Evolutionary conservation across 2,888 invertebrate species (phyloP).

Genomic region (Agonopterix alstromeriana): DNA sequence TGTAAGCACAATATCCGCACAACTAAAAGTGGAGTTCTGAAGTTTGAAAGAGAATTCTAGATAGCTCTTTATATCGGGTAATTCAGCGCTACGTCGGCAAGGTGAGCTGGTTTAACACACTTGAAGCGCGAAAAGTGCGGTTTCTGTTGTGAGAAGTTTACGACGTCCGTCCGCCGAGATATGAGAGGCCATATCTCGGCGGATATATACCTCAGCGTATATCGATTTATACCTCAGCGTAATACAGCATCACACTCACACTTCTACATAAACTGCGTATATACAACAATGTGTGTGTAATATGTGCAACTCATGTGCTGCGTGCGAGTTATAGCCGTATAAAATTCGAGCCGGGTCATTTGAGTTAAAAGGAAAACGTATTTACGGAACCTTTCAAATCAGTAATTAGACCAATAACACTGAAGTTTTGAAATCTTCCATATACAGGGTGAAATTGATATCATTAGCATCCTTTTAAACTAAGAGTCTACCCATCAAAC

Average conservation of each 20-base stretch:
- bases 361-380: slow-evolving; percentile 43
- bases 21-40: too few relatives aligned
- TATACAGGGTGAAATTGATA: too few relatives aligned
- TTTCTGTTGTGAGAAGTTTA: slow-evolving; percentile 37
- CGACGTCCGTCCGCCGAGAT: slow-evolving; percentile 40
- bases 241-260: too few relatives aligned
- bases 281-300: too few relatives aligned
- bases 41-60: slow-evolving; percentile 2
- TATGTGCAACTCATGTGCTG: slow-evolving; percentile 23
- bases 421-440: too few relatives aligned
- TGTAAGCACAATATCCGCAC: too few relatives aligned
- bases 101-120: slow-evolving; percentile 22
- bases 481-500: too few relatives aligned
- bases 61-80: slow-evolving; percentile 4
- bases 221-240: slow-evolving; percentile 24
- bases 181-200: too few relatives aligned
- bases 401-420: slow-evolving; percentile 18
- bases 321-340: slow-evolving; percentile 47
- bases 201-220: too few relatives aligned
- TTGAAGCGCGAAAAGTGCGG: slow-evolving; percentile 44
- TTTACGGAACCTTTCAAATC: slow-evolving; percentile 27
- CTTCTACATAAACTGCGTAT: too few relatives aligned
- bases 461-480: too few relatives aligned
- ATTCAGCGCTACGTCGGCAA: slow-evolving; percentile 11
- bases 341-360: slow-evolving; percentile 53